phyloP scores from a whole-genome alignment of 2,113 vertebrate species.

The Apteryx mantelli region DNA sequence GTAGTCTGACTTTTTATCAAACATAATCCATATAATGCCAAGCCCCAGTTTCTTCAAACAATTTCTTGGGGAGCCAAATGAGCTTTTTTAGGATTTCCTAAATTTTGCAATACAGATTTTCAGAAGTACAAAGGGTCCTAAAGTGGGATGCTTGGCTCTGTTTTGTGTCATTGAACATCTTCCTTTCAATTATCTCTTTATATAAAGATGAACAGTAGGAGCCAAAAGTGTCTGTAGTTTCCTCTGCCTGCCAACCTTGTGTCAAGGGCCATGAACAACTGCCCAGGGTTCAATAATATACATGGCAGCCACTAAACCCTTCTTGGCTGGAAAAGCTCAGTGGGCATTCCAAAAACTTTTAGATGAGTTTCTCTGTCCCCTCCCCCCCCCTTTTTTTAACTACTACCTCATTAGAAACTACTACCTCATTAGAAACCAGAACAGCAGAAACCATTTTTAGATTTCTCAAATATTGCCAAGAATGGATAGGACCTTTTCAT shows the following conservation, averaged over 20 bases:
- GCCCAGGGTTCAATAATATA: not conserved
- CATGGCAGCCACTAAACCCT: not conserved
- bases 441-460: not conserved
- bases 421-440: not conserved
- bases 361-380: not conserved
- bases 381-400: not conserved
- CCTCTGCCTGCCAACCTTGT: not conserved
- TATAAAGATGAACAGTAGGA: not conserved
- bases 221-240: not conserved
- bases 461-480: not conserved
- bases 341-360: not conserved
- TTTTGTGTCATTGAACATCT: not conserved
- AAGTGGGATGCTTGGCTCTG: not conserved
- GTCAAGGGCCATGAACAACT: not conserved
- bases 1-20: not conserved
- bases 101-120: not conserved
- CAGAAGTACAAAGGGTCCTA: not conserved
- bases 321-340: not conserved
- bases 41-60: not conserved
- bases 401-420: not conserved
- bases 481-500: not conserved
- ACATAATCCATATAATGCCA: not conserved
- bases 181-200: not conserved
- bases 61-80: not conserved
- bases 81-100: not conserved